Conservation (phyloP, 1,140 invertebrate species). For the Drosophila melanica region DNA sequence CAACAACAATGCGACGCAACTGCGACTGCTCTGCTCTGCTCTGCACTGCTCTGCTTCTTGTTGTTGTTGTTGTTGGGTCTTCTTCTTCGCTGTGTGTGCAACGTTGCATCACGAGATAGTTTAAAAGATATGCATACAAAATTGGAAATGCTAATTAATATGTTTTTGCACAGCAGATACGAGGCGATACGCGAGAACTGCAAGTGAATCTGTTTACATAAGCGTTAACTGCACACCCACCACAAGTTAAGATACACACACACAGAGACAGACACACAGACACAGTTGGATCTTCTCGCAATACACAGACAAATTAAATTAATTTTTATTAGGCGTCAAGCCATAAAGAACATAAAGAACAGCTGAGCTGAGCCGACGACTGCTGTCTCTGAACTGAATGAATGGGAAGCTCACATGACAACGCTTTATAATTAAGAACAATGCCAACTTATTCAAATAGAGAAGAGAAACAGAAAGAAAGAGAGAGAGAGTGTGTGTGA, state of each 20-base stretch:
- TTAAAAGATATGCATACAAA: conserved; percentile 76
- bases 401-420: conserved; percentile 80
- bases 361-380: conserved; percentile 57
- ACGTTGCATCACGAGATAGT: conserved; percentile 78
- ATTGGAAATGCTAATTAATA: conserved; percentile 83
- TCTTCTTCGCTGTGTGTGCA: conserved; percentile 70
- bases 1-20: conserved; percentile 32
- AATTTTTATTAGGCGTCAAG: conserved; percentile 81
- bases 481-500: neutral
- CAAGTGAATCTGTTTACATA: conserved; percentile 70
- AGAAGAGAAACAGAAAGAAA: conserved; percentile 16
- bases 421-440: conserved; percentile 82
- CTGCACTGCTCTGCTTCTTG: neutral
- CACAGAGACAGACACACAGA: conserved; percentile 22
- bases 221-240: conserved; percentile 66
- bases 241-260: conserved; percentile 25
- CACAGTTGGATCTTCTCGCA: conserved; percentile 13
- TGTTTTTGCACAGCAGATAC: conserved; percentile 79
- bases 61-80: conserved; percentile 8
- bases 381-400: conserved; percentile 50
- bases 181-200: conserved; percentile 63
- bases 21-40: conserved; percentile 9
- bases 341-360: conserved; percentile 72
- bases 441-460: conserved; percentile 73
- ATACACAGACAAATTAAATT: conserved; percentile 71